Base-by-base conservation (phyloP, 2,797 vertebrate genomes). In the Chiroxiphia lanceolata region DNA sequence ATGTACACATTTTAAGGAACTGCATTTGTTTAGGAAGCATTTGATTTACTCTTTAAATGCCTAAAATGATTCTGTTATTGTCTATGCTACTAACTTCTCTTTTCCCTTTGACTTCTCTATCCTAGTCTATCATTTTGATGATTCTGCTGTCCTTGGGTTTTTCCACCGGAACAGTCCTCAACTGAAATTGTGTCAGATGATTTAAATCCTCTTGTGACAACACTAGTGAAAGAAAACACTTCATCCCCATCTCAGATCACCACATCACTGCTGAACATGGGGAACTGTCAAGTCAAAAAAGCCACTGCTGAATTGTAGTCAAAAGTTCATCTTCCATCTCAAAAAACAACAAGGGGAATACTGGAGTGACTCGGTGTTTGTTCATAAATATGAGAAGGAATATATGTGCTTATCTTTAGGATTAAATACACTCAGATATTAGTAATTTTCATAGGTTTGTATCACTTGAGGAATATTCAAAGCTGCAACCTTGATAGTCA, bases 141-240 rank as follows among this genome's bases (percentile, higher is more conserved):
- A 93, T 72, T 93, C 40, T 86, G 51, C 22, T 69, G 23, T 79
- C 59, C 34, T 92, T 25, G 72, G 9, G 72, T 25, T 90, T 92
- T 89, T 69, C 57, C 56, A 11, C 44, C 5, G 20, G 65, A 92
- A 82, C 16, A 87, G 36, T 31, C 34, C 23, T 34, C 0, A 2
- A 70, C 42, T 87, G 60, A 94, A 78, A 91, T 42, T 27, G 14
- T 84, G 65, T 63, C 74, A 72, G 82, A 92, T 57, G 50, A 94
- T 69, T 91, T 94, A 86, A 89, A 88, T 53, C 68, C 81, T 89
- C 79, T 64, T 67, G 87, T 85, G 69, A 76, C n/a, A 78, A 70
- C 59, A 69, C 47, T 8, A 56, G 36, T 38, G 38, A 70, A 84
- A 91, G 44, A 42, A 84, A 77, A 57, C 36, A 87, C 71, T 77